phyloP scores from a whole-genome alignment of 2,113 vertebrate genomes.

The Enhydra lutris region DNA sequence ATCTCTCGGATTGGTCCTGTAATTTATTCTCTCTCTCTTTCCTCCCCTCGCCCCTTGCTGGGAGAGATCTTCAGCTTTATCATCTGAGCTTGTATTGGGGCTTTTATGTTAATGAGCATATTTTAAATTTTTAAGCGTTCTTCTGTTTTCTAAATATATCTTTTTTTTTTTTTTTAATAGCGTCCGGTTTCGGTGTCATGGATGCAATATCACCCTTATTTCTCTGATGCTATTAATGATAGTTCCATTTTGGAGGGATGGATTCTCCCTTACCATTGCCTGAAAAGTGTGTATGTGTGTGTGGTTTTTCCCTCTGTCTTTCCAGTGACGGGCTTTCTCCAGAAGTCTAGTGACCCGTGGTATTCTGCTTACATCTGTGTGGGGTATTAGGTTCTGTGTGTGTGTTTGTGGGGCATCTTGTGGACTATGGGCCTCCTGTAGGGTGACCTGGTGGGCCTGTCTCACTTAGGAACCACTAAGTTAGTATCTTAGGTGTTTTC shows the following conservation, averaged over 20 bases:
- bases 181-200: not conserved
- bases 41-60: not conserved
- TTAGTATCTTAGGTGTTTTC: not conserved
- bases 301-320: not conserved
- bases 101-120: conserved; percentile 5
- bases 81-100: not conserved
- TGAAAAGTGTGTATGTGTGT: not conserved
- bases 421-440: not conserved
- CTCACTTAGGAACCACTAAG: not conserved
- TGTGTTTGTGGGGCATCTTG: not conserved
- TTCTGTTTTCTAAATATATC: not conserved
- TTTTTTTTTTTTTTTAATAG: not conserved
- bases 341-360: not conserved
- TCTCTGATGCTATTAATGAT: not conserved
- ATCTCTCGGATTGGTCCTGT: not conserved
- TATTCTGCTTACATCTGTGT: not conserved
- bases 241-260: not conserved
- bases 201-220: not conserved
- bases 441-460: not conserved
- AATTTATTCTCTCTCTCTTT: not conserved
- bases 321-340: not conserved
- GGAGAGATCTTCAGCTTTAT: not conserved
- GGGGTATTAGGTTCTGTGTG: not conserved
- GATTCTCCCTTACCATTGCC: not conserved
- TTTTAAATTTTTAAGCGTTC: conserved; percentile 31